These are phyloP conservation scores for Philereme transversata DNA, from an alignment of 2,888 invertebrate genomes.

Conservation along the genomic window DNA sequence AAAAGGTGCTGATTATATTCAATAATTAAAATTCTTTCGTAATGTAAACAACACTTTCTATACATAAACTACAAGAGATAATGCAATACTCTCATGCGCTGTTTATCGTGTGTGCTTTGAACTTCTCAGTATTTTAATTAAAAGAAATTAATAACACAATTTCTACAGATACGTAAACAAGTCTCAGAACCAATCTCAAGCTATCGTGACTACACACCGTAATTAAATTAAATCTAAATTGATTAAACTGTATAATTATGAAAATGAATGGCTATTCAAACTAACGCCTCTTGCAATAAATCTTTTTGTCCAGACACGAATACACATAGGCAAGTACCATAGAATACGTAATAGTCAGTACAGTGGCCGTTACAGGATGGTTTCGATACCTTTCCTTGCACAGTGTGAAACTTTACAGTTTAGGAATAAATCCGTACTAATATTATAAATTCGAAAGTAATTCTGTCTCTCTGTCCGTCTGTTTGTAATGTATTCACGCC, in stretches of 20 bases:
- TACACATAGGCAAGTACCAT: background rate
- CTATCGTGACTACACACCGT: constrained; percentile 15
- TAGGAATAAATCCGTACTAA: too few relatives aligned
- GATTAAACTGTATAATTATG: constrained; percentile 23
- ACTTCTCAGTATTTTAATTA: background rate
- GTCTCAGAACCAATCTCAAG: background rate
- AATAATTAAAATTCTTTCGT: too few relatives aligned
- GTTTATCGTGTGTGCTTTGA: too few relatives aligned
- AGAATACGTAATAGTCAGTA: background rate
- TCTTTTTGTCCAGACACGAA: background rate
- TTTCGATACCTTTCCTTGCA: background rate
- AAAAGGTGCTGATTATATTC: too few relatives aligned
- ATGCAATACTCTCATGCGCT: too few relatives aligned
- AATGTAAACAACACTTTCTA: too few relatives aligned
- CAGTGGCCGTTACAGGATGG: background rate
- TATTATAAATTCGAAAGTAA: too few relatives aligned
- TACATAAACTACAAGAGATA: too few relatives aligned
- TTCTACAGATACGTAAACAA: background rate
- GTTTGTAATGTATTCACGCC: too few relatives aligned
- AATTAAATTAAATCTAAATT: constrained; percentile 26
- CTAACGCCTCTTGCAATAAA: constrained; percentile 13
- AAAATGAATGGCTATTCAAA: constrained; percentile 7
- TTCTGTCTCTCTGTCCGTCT: too few relatives aligned
- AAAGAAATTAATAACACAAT: background rate
- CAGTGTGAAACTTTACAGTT: background rate